phyloP scores from a whole-genome alignment of 2,888 invertebrate species.

The Saturnia pavonia region DNA sequence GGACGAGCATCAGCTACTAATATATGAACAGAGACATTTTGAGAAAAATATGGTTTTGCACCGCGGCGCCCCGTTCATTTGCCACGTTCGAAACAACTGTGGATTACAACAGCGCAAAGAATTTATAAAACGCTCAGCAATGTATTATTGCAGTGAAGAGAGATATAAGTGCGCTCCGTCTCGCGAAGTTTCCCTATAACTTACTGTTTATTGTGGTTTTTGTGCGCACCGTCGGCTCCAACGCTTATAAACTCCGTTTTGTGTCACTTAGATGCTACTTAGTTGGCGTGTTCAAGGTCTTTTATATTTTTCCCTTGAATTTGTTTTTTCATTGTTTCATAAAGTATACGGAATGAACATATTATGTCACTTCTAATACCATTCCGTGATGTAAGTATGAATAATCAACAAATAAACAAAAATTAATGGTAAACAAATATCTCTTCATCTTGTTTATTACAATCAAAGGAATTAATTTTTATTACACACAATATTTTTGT shows the following conservation, averaged over 20 bases:
- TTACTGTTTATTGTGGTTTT: constrained; percentile 65
- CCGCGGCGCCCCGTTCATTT: constrained; percentile 28
- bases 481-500: too few relatives aligned
- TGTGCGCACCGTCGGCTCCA: constrained; percentile 47
- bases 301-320: constrained; percentile 12
- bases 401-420: background rate
- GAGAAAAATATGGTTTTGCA: too few relatives aligned
- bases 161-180: constrained; percentile 47
- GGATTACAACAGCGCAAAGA: constrained; percentile 50
- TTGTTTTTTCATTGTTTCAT: constrained; percentile 9
- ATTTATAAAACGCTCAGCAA: constrained; percentile 62
- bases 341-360: background rate
- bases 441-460: too few relatives aligned
- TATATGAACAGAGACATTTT: too few relatives aligned
- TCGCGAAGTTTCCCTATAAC: constrained; percentile 51
- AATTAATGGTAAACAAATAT: background rate
- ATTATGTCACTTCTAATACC: background rate
- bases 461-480: background rate
- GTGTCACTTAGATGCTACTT: constrained; percentile 24
- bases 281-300: constrained; percentile 17
- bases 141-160: constrained; percentile 72
- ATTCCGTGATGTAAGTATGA: background rate
- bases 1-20: too few relatives aligned
- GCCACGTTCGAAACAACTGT: constrained; percentile 15
- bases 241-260: constrained; percentile 40